A percentile compares a stretch with the other conserved stretches of the same genome.
phyloP scores from a whole-genome alignment of 2,113 vertebrate genomes.

The Limanda limanda region DNA sequence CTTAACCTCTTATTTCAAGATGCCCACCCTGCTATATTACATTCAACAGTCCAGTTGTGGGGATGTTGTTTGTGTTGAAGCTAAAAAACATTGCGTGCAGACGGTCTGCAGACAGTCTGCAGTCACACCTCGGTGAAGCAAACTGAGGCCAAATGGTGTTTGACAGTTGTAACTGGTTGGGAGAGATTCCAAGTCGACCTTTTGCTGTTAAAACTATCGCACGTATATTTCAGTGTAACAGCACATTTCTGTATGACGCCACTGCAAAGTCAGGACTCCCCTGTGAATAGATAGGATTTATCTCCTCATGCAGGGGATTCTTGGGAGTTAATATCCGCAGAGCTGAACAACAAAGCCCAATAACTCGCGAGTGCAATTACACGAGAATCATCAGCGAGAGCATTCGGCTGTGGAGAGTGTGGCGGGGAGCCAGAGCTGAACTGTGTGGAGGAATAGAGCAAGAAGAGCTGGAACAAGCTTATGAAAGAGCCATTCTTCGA shows the following conservation, averaged over 20 bases:
- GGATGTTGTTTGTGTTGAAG: not conserved
- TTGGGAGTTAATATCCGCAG: not conserved
- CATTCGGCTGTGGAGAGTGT: constrained; percentile 25
- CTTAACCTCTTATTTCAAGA: no score
- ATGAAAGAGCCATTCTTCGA: constrained; percentile 67
- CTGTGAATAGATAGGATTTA: not conserved
- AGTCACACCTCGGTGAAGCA: not conserved
- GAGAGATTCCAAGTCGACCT: not conserved
- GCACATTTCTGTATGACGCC: no score
- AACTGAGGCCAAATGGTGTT: not conserved
- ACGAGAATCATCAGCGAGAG: constrained; percentile 18
- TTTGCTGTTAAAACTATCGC: not conserved
- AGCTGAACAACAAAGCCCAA: constrained; percentile 17
- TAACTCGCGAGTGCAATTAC: constrained; percentile 10
- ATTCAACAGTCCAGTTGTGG: not conserved
- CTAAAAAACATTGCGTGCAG: not conserved
- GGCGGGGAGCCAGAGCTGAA: constrained; percentile 33
- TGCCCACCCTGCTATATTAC: not conserved
- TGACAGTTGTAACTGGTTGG: not conserved
- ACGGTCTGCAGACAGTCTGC: not conserved
- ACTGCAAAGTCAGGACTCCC: not conserved
- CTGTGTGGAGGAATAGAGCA: constrained; percentile 30
- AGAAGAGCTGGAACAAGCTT: constrained; percentile 29
- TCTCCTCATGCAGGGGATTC: not conserved
- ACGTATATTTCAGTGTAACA: not conserved